A percentile compares a stretch with the other conserved stretches of the same genome.
phyloP scores from a whole-genome alignment of 1,140 invertebrate genomes.

The Thaumetopoea pityocampa region DNA sequence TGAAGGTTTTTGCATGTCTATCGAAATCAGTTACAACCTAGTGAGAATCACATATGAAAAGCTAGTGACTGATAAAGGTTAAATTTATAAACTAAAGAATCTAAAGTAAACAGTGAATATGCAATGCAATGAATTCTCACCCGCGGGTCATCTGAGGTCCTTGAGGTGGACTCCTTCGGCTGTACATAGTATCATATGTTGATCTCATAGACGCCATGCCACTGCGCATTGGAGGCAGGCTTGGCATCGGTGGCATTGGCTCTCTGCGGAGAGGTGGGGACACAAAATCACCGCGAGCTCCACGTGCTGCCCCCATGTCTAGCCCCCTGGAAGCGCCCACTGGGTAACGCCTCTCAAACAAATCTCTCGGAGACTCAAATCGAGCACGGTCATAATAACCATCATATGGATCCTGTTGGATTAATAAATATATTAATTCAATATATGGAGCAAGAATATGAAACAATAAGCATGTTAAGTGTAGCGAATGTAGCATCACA shows the following conservation, averaged over 20 bases:
- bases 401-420: conserved; percentile 84
- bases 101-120: conserved; percentile 11
- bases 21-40: too few relatives aligned
- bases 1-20: too few relatives aligned
- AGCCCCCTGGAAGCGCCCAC: conserved; percentile 79
- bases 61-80: too few relatives aligned
- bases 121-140: conserved; percentile 39
- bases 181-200: conserved; percentile 88
- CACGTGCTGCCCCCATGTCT: conserved; percentile 77
- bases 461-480: too few relatives aligned
- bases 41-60: too few relatives aligned
- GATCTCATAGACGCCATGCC: conserved; percentile 76
- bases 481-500: conserved; percentile 36
- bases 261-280: conserved; percentile 81
- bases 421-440: conserved; percentile 16
- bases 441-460: too few relatives aligned
- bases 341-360: conserved; percentile 87
- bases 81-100: neutral
- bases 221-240: conserved; percentile 75
- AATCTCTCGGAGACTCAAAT: conserved; percentile 85
- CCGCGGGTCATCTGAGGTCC: conserved; percentile 73
- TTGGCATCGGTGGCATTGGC: conserved; percentile 81
- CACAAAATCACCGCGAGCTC: conserved; percentile 80
- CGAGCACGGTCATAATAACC: conserved; percentile 85
- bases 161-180: conserved; percentile 83